Percentiles rank a stretch among this genome's conserved stretches.
phyloP scores from a whole-genome alignment of 1,140 invertebrate genomes.

The Hyles euphorbiae region DNA sequence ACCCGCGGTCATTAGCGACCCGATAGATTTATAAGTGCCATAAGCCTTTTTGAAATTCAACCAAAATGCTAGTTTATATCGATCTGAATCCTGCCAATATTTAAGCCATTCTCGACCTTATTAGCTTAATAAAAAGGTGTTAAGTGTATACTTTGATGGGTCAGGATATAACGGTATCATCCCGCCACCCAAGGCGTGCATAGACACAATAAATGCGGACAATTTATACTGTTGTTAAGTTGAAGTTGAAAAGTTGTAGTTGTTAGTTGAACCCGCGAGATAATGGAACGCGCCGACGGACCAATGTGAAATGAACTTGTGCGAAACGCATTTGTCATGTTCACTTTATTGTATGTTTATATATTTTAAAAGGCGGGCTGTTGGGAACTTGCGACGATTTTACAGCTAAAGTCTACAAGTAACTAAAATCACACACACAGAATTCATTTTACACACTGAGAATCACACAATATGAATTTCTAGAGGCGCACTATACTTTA shows the following conservation, averaged over 20 bases:
- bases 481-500: no score
- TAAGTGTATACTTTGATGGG: no score
- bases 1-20: slow-evolving; percentile 43
- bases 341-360: no score
- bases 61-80: not conserved
- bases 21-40: slow-evolving; percentile 55
- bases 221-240: slow-evolving; percentile 57
- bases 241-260: slow-evolving; percentile 56
- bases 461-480: no score
- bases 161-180: not conserved
- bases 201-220: slow-evolving; percentile 56
- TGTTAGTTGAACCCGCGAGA: slow-evolving; percentile 21
- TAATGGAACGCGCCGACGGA: not conserved
- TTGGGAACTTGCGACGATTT: no score
- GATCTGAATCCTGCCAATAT: not conserved
- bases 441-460: no score
- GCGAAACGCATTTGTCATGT: no score
- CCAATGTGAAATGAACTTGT: no score
- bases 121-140: not conserved
- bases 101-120: not conserved
- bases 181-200: slow-evolving; percentile 52
- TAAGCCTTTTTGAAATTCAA: slow-evolving; percentile 50
- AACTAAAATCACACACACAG: no score
- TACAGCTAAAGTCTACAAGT: no score
- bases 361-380: no score